Percentiles rank a stretch among this genome's conserved stretches.
Evolutionary conservation across 2,888 invertebrate genomes (phyloP).

Genomic region (Mimumesa dahlbomi): DNA sequence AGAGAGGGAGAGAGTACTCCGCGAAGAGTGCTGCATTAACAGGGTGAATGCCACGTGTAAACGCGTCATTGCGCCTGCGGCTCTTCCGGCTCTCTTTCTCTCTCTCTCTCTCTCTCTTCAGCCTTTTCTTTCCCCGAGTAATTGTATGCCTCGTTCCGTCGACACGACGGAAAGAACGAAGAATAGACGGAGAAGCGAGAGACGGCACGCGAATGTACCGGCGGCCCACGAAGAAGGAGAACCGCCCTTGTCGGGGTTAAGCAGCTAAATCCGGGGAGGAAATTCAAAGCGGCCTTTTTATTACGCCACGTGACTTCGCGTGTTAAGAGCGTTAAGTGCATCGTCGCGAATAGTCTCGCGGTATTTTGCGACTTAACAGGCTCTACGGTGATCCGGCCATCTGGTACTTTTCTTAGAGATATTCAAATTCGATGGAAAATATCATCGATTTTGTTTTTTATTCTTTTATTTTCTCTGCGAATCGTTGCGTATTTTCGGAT

Average conservation of each 20-base stretch:
- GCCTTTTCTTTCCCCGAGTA: constrained; percentile 30
- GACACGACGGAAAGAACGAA: constrained; percentile 4
- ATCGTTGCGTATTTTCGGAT: no score
- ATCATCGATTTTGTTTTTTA: no score
- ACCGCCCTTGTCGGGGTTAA: constrained; percentile 35
- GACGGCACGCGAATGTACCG: constrained; percentile 14
- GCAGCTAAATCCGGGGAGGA: constrained; percentile 50
- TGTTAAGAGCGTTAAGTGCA: constrained; percentile 30
- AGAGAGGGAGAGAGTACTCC: constrained; percentile 31
- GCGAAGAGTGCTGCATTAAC: constrained; percentile 51
- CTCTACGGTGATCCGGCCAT: background rate
- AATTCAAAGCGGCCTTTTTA: constrained; percentile 57
- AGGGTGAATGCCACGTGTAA: constrained; percentile 45
- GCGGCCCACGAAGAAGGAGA: constrained; percentile 9
- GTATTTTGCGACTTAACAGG: constrained; percentile 1
- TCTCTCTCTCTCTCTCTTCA: constrained; percentile 14
- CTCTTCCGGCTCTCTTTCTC: no score
- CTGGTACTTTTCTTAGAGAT: background rate
- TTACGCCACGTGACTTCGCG: constrained; percentile 43
- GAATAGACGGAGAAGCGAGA: constrained; percentile 18
- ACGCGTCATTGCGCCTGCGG: constrained; percentile 41
- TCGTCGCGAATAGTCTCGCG: constrained; percentile 1
- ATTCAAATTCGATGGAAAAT: background rate
- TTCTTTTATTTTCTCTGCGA: no score
- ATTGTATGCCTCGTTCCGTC: constrained; percentile 37